Conservation (phyloP, 37 sponge, comb jelly and placozoan species). For the Oopsacas minuta region DNA sequence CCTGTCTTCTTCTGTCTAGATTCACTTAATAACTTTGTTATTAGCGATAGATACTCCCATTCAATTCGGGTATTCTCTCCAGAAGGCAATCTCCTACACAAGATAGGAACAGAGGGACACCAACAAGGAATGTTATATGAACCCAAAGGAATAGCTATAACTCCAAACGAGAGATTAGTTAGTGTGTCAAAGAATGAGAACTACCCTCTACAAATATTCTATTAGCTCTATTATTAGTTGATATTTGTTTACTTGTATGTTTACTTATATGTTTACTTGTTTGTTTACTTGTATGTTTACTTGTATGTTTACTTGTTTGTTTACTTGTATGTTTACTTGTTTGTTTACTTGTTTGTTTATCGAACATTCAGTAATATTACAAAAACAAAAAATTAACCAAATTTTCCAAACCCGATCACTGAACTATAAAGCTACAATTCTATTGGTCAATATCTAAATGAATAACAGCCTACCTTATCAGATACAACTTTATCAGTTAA, state of each 20-base stretch:
- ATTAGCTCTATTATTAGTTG: not conserved
- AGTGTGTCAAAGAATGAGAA: not conserved
- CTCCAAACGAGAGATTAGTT: not conserved
- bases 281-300: too few relatives aligned
- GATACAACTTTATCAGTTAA: slow-evolving; percentile 66
- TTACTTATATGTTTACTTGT: too few relatives aligned
- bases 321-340: too few relatives aligned
- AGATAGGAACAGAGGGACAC: not conserved
- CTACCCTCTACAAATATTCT: not conserved
- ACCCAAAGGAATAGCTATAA: not conserved
- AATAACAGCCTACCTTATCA: slow-evolving; percentile 46
- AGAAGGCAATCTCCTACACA: not conserved
- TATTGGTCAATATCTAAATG: too few relatives aligned
- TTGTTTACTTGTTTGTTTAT: too few relatives aligned
- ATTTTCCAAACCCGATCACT: too few relatives aligned
- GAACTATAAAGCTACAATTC: too few relatives aligned
- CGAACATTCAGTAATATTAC: too few relatives aligned
- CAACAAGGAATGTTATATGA: not conserved
- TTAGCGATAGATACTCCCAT: not conserved
- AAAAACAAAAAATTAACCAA: too few relatives aligned
- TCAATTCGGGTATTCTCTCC: not conserved
- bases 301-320: too few relatives aligned
- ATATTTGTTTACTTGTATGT: not conserved
- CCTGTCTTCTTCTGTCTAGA: not conserved
- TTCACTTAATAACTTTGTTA: not conserved